A percentile compares a stretch with the other conserved stretches of the same genome.
Conservation (phyloP, 2,888 invertebrate species). For the Bhutanitis thaidina region DNA sequence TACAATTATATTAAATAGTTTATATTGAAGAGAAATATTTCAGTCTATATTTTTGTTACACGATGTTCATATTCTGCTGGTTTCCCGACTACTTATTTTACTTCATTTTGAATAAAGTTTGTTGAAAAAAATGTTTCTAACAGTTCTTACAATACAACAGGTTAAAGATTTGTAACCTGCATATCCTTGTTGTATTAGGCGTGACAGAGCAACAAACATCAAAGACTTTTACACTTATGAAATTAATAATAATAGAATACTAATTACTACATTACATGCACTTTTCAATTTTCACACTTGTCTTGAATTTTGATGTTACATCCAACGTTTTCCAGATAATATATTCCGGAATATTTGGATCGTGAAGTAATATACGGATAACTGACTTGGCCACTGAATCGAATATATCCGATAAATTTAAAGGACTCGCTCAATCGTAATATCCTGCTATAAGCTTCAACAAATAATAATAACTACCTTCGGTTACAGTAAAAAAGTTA, state of each 20-base stretch:
- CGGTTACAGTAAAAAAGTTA: too few relatives aligned
- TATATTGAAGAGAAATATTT: neutral
- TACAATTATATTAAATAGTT: conserved; percentile 35
- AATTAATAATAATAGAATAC: too few relatives aligned
- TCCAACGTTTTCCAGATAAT: neutral
- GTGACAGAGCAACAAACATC: too few relatives aligned
- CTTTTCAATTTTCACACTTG: conserved; percentile 1
- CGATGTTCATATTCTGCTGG: too few relatives aligned
- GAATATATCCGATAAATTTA: conserved; percentile 8
- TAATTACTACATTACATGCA: neutral
- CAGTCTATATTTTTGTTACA: too few relatives aligned
- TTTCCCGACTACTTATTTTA: too few relatives aligned
- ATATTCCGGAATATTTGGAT: conserved; percentile 11
- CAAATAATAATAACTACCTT: neutral
- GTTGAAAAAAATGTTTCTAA: too few relatives aligned
- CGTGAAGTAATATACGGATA: conserved; percentile 8
- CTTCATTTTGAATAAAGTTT: too few relatives aligned
- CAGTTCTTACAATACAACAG: too few relatives aligned
- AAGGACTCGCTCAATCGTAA: conserved; percentile 7
- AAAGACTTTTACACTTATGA: too few relatives aligned
- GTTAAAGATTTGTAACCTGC: too few relatives aligned
- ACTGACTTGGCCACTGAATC: conserved; percentile 8
- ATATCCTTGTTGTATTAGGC: too few relatives aligned
- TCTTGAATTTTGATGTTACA: neutral
- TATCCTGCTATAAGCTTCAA: conserved; percentile 9